Evolutionary conservation across 2,888 invertebrate species (phyloP).

Genomic region (Cyclophora punctaria): DNA sequence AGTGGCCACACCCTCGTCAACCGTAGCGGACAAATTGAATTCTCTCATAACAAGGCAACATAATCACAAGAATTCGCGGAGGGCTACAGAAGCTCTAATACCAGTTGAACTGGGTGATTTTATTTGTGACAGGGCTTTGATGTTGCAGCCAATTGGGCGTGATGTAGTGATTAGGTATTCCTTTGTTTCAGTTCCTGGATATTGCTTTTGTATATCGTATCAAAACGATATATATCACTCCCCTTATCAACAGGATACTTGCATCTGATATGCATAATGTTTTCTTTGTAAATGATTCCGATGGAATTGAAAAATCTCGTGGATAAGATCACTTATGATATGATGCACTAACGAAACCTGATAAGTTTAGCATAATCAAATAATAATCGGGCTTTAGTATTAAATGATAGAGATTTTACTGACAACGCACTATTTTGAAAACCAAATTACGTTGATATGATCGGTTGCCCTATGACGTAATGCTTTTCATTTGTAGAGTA

Average conservation of each 20-base stretch:
- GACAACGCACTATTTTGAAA: background rate
- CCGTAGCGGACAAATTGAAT: constrained; percentile 55
- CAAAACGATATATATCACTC: too few relatives aligned
- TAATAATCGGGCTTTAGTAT: too few relatives aligned
- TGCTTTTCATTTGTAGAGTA: constrained; percentile 36
- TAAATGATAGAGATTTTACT: too few relatives aligned
- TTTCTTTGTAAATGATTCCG: too few relatives aligned
- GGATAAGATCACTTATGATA: too few relatives aligned
- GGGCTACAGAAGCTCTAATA: constrained; percentile 11
- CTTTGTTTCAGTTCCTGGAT: constrained; percentile 1
- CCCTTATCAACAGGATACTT: too few relatives aligned
- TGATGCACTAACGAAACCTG: too few relatives aligned
- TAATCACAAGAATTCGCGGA: constrained; percentile 41
- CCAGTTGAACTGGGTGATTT: constrained; percentile 11
- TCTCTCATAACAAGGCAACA: constrained; percentile 35
- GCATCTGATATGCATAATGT: too few relatives aligned
- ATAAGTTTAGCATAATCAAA: too few relatives aligned
- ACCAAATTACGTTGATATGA: constrained; percentile 1
- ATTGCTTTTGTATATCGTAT: too few relatives aligned
- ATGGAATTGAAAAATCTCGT: too few relatives aligned
- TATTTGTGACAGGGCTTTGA: constrained; percentile 14
- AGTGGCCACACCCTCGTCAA: constrained; percentile 45
- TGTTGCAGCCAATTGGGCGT: constrained; percentile 11
- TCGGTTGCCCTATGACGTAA: constrained; percentile 24
- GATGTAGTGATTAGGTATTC: constrained; percentile 13